Percentiles rank a stretch among this genome's conserved stretches.
These are phyloP conservation scores for Lysiphlebus fabarum DNA, from an alignment of 1,140 invertebrate genomes.

Conservation along the genomic window DNA sequence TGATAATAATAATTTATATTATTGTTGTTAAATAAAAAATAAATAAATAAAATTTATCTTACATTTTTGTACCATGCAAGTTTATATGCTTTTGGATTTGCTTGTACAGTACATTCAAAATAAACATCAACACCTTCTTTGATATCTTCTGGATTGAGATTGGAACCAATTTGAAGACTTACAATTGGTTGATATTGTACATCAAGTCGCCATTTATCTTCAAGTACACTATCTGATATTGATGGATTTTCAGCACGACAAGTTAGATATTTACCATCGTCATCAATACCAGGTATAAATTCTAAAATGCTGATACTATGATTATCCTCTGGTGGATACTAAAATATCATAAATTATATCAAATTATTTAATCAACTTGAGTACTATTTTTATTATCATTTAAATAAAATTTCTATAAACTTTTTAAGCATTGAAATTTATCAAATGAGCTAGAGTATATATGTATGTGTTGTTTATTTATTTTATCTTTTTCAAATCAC, in stretches of 20 bases:
- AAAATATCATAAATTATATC: conserved; percentile 32
- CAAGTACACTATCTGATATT: conserved; percentile 75
- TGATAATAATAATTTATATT: too few relatives aligned
- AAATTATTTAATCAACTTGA: too few relatives aligned
- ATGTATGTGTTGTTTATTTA: too few relatives aligned
- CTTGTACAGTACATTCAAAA: conserved; percentile 74
- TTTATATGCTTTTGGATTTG: conserved; percentile 77
- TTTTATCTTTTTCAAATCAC: too few relatives aligned
- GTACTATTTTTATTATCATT: too few relatives aligned
- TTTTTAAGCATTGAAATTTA: too few relatives aligned
- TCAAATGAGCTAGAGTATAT: too few relatives aligned
- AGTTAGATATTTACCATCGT: conserved; percentile 83
- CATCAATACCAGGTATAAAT: conserved; percentile 76
- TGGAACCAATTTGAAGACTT: conserved; percentile 72
- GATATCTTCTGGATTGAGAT: conserved; percentile 74
- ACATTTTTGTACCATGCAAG: conserved; percentile 83
- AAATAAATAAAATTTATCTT: conserved; percentile 48
- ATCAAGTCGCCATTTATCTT: conserved; percentile 77
- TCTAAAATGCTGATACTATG: conserved; percentile 78
- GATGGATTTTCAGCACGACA: conserved; percentile 83
- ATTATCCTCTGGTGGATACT: conserved; percentile 79
- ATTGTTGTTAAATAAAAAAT: background rate
- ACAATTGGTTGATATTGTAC: conserved; percentile 77
- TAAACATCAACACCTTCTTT: conserved; percentile 83
- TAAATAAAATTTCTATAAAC: too few relatives aligned